These are phyloP conservation scores for Delphinapterus leucas DNA, from an alignment of 2,113 vertebrate species.

Conservation along the genomic window DNA sequence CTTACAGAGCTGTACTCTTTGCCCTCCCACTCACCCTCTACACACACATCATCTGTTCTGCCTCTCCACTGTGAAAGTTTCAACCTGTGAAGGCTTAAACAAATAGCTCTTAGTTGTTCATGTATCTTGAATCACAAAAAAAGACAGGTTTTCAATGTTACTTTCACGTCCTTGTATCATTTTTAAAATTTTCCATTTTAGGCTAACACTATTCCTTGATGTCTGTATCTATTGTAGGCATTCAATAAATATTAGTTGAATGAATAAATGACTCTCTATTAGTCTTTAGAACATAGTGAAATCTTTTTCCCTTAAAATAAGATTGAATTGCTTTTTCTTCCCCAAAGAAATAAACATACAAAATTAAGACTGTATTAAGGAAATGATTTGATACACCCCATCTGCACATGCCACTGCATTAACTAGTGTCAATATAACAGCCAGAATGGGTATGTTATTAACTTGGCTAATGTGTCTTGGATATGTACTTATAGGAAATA, in stretches of 20 bases:
- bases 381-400: conserved; percentile 15
- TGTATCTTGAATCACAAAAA: conserved; percentile 21
- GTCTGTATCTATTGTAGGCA: not conserved
- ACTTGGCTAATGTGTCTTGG: not conserved
- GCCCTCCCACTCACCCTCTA: conserved; percentile 62
- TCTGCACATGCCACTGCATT: not conserved
- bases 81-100: conserved; percentile 41
- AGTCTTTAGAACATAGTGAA: conserved; percentile 3
- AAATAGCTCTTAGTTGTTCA: conserved; percentile 33
- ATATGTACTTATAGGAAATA: conserved; percentile 34
- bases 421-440: conserved; percentile 37
- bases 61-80: conserved; percentile 6
- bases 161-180: conserved; percentile 3
- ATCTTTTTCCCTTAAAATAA: conserved; percentile 50
- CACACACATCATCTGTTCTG: conserved; percentile 59
- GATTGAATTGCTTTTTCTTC: conserved; percentile 44
- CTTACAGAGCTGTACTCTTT: conserved; percentile 40
- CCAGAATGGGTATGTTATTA: conserved; percentile 2
- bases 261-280: conserved; percentile 47
- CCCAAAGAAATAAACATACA: conserved; percentile 57
- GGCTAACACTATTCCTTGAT: conserved; percentile 19
- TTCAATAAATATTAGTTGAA: conserved; percentile 50
- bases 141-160: conserved; percentile 25
- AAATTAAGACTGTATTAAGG: conserved; percentile 41
- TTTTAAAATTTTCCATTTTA: conserved; percentile 41